These are phyloP conservation scores for Anastrepha obliqua DNA, from an alignment of 1,140 invertebrate genomes.

Conservation along the genomic window DNA sequence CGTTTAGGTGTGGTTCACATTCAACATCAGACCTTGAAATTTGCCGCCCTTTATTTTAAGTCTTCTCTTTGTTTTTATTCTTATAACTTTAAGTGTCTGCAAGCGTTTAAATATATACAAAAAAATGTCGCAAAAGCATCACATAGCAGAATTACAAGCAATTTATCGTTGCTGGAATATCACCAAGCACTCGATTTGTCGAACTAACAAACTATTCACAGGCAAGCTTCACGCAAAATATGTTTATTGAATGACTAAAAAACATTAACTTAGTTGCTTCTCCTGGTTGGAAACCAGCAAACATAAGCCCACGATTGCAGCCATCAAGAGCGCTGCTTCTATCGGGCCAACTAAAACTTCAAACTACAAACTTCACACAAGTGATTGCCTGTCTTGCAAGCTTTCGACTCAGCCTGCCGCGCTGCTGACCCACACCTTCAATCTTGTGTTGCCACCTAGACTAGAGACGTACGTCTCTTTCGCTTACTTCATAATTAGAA, in stretches of 20 bases:
- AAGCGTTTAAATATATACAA: no score
- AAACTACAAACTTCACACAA: background rate
- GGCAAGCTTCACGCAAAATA: background rate
- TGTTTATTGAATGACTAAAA: background rate
- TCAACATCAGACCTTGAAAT: no score
- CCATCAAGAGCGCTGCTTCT: background rate
- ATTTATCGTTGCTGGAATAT: no score
- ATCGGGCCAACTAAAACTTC: background rate
- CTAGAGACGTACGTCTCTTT: background rate
- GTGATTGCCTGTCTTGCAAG: constrained; percentile 7
- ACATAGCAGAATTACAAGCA: no score
- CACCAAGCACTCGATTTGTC: no score
- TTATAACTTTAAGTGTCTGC: no score
- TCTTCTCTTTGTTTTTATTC: no score
- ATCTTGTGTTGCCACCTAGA: background rate
- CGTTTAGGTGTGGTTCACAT: no score
- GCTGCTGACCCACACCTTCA: background rate
- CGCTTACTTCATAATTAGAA: constrained; percentile 21
- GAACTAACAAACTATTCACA: no score
- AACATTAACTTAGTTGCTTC: background rate
- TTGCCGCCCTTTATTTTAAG: no score
- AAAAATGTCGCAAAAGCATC: no score
- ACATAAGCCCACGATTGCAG: background rate
- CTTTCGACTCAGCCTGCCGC: background rate
- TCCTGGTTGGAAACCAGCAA: background rate